Base-by-base conservation (phyloP, 2,888 invertebrate genomes). In the Labia minor region DNA sequence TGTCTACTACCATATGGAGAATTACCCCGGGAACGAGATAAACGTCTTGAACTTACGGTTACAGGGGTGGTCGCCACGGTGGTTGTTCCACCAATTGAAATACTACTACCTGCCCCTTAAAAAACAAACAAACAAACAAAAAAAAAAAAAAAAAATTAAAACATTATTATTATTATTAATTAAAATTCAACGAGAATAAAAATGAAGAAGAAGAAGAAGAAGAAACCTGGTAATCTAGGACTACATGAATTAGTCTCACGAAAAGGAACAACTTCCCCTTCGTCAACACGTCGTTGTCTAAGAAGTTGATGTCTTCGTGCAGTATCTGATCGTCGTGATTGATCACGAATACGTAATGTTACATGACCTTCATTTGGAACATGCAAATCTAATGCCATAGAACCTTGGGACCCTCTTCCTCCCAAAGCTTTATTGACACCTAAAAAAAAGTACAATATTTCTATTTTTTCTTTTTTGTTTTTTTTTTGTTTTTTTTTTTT, bases 321-420 rank as follows among this genome's bases (percentile, higher is more conserved):
- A 1, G 86, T 85, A 72, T 85, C 85, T 4, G 82, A 83, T 67
- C 87, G 83, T 79, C 73, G 84, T 75, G 61, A 83, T 79, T 72
- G 83, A 79, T 78, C 86, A 76, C 77, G 75, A 19, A 82, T 78
- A 68, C 78, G 77, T 68, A 82, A 74, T 19, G 78, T 85, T 19
- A 85, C 81, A 11, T 85, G 82, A 71, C 82, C 83, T 73, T 85
- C 84, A 70, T 84, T 79, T 10, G 82, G 81, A 61, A 84, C 81
- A 75, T 90, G 89, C 69, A 90, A 78, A 76, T 90, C 90, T 79
- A 90, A 80, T 33, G 88, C 88, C 80, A 90, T 84, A 0, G 89
- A 90, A 1, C 85, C 86, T 75, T 88, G 87, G 70, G 66, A 67
- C 19, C 49, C 49, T 16, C 49, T 49, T 49, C 6, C 64, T 49